A percentile compares a stretch with the other conserved stretches of the same genome.
phyloP scores from a whole-genome alignment of 2,888 invertebrate species.

The Eupithecia subumbrata region DNA sequence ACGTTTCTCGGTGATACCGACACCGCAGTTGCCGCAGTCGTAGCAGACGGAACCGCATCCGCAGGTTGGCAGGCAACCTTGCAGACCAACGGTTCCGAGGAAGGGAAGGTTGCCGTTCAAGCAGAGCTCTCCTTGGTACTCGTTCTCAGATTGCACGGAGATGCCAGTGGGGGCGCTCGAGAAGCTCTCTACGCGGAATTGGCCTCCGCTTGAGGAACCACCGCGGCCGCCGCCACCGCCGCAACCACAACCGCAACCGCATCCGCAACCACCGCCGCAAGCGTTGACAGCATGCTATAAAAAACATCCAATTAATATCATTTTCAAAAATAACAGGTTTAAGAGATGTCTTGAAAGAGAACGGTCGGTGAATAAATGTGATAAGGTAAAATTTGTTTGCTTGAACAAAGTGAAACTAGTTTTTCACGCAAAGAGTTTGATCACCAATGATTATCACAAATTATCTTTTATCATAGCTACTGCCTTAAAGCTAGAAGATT shows the following conservation, averaged over 20 bases:
- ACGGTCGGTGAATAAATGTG: not conserved
- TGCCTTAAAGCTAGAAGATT: not conserved
- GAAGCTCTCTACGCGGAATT: constrained; percentile 43
- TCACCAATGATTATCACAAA: not conserved
- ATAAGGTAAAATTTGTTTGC: not conserved
- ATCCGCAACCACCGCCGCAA: constrained; percentile 9
- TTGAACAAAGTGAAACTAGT: not conserved
- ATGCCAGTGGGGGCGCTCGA: constrained; percentile 55
- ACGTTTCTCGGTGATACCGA: constrained; percentile 37
- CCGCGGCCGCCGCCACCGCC: constrained; percentile 35
- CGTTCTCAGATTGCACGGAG: constrained; percentile 58
- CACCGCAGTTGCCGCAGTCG: constrained; percentile 48
- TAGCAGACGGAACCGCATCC: constrained; percentile 53
- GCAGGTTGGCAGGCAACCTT: constrained; percentile 51
- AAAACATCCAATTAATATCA: not conserved
- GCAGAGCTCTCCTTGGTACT: constrained; percentile 51
- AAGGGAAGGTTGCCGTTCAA: constrained; percentile 56
- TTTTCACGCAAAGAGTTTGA: not conserved
- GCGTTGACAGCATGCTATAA: constrained; percentile 11
- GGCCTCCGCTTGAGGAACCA: constrained; percentile 48
- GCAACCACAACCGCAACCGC: constrained; percentile 25
- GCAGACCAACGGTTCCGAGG: constrained; percentile 53
- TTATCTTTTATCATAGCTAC: not conserved
- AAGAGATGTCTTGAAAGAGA: not conserved
- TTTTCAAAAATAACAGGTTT: not conserved